These are phyloP conservation scores for Candoia aspera DNA, from an alignment of 2,113 vertebrate genomes.

Conservation along the genomic window DNA sequence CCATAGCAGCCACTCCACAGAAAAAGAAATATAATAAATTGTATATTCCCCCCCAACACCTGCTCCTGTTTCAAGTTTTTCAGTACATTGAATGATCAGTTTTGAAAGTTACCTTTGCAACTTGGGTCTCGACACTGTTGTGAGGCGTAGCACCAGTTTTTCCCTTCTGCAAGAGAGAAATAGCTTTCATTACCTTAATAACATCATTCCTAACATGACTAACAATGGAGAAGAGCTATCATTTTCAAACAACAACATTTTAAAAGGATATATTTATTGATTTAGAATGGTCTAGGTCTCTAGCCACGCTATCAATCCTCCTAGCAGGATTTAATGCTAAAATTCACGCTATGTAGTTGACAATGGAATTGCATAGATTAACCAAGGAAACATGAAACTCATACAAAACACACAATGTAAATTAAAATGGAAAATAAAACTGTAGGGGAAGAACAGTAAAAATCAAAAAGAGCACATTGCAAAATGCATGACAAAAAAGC, in stretches of 20 bases:
- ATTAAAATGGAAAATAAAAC: neutral
- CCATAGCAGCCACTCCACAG: neutral
- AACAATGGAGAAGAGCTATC: neutral
- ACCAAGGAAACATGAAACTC: neutral
- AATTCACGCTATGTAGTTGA: neutral
- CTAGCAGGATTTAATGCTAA: neutral
- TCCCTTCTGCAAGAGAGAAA: constrained; percentile 18
- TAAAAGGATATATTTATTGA: neutral
- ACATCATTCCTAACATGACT: neutral
- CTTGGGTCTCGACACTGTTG: constrained; percentile 3
- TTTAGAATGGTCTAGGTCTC: neutral
- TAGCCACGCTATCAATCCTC: neutral
- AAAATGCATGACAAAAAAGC: no score
- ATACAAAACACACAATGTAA: neutral
- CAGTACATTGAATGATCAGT: neutral
- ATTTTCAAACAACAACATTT: neutral
- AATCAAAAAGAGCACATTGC: no score
- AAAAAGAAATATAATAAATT: neutral
- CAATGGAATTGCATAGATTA: neutral
- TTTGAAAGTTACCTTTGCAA: constrained; percentile 55
- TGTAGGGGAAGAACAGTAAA: no score
- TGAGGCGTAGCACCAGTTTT: constrained; percentile 60
- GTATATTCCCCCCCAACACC: neutral
- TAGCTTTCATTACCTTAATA: neutral
- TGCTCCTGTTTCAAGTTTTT: neutral